Evolutionary conservation across 2,797 vertebrate species (phyloP).

Genomic region (Rhabdomys pumilio): DNA sequence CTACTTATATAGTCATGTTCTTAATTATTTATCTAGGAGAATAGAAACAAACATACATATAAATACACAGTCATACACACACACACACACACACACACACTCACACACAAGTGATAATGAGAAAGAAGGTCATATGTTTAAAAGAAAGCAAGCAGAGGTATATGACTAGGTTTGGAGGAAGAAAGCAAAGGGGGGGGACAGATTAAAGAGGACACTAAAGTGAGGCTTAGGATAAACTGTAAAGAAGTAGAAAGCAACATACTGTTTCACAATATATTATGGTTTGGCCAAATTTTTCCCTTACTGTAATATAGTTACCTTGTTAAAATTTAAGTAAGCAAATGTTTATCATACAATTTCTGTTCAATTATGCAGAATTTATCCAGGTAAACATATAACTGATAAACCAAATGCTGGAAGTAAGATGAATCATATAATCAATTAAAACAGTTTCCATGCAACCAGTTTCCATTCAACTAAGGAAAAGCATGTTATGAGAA

Average conservation of each 20-base stretch:
- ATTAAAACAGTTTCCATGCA: not conserved
- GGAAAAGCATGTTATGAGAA: not conserved
- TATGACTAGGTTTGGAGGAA: not conserved
- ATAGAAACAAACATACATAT: not conserved
- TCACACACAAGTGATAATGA: not conserved
- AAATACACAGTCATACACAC: no score
- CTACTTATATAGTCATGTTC: not conserved
- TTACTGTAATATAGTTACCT: not conserved
- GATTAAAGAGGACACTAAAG: no score
- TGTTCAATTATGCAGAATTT: not conserved
- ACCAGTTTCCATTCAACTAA: not conserved
- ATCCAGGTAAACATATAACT: not conserved
- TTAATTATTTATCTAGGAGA: not conserved
- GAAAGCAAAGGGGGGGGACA: not conserved
- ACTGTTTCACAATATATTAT: not conserved
- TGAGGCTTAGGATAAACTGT: no score
- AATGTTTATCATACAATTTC: not conserved
- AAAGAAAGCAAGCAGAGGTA: not conserved
- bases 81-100: not conserved
- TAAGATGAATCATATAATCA: slow-evolving; percentile 22
- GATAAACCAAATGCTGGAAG: not conserved
- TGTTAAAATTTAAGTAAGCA: not conserved
- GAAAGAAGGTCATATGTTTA: not conserved
- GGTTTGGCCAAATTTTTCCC: not conserved
- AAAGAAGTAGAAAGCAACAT: not conserved